Evolutionary conservation across 2,888 invertebrate species (phyloP), one percentile per base, ranked within the genome.

Genomic region (Cinara cedri): DNA sequence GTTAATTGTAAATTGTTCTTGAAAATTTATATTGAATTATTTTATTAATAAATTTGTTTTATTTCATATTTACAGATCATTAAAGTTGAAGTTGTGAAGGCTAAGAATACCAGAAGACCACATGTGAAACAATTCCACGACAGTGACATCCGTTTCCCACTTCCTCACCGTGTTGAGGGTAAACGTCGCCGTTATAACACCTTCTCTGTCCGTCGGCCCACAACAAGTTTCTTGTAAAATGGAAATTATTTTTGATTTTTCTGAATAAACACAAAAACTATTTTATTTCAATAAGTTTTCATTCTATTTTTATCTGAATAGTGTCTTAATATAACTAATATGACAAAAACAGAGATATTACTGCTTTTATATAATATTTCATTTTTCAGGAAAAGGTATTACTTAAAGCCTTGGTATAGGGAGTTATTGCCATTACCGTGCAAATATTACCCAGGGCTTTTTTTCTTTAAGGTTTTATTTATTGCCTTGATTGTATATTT

Each of bases 91-190:
- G 90, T 93, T 81, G 94, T 99, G 81, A 91, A 92, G 85, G 95
- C 97, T 26, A 88, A 89, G 26, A 94, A 96, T 84, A 97, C 97
- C 85, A 91, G 98, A 84, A 91, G 98, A 85, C 93, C 96, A 42
- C 93, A 96, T 85, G 93, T 99, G 82, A 98, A 97, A 88, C 98
- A 98, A 88, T 99, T 99, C 92, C 98, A 98, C 88, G 95, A 98
- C 88, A 93, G 95, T 82, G 93, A 91, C 86, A 97, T 99, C 87
- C 91, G 91, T 86, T 99, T 99, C 93, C 98, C 99, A 83, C 89
- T 99, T 88, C 96, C 97, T 81, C 94, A 94, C 87, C 91, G 95
- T 84, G 94, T 94, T 83, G 91, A 92, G 85, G 81, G 81, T 51
- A 81, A 82, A 72, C 81, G 82, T 57, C 92, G 93, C 87, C 91